phyloP scores from a whole-genome alignment of 2,797 vertebrate genomes.

The Chiropotes sagulatus region DNA sequence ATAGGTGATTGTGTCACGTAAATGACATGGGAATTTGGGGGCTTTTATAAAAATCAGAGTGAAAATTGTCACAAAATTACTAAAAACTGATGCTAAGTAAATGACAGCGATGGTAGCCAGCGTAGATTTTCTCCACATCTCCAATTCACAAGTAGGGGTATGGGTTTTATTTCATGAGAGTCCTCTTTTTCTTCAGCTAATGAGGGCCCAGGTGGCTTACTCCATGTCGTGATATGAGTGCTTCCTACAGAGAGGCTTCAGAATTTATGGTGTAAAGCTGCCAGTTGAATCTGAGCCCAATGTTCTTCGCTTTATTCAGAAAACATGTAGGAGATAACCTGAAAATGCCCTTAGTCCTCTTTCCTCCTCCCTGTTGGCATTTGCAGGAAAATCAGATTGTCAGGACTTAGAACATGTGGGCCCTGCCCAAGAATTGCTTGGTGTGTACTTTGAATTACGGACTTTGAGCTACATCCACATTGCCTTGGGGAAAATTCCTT shows the following conservation, averaged over 20 bases:
- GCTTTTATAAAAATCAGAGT: neutral
- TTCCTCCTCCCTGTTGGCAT: neutral
- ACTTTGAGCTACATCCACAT: neutral
- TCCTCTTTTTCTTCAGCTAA: neutral
- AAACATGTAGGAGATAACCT: neutral
- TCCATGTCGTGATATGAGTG: neutral
- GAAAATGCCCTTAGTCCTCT: neutral
- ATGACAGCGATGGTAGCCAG: neutral
- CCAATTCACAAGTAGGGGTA: neutral
- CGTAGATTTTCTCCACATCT: neutral
- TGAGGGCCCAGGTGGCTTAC: neutral
- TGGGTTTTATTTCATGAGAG: neutral
- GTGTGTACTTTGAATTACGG: neutral
- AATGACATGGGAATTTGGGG: neutral
- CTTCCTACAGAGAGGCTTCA: neutral
- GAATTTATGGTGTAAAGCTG: neutral
- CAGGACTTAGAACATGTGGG: neutral
- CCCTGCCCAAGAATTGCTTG: neutral
- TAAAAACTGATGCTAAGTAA: neutral
- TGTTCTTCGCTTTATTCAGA: conserved; percentile 33
- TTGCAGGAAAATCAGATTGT: neutral
- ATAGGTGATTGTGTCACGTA: neutral
- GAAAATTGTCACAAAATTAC: conserved; percentile 5
- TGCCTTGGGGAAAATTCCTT: neutral
- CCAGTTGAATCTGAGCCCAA: neutral